Evolutionary conservation across 1,140 invertebrate species (phyloP).

Genomic region (Drosophila paulistorum): DNA sequence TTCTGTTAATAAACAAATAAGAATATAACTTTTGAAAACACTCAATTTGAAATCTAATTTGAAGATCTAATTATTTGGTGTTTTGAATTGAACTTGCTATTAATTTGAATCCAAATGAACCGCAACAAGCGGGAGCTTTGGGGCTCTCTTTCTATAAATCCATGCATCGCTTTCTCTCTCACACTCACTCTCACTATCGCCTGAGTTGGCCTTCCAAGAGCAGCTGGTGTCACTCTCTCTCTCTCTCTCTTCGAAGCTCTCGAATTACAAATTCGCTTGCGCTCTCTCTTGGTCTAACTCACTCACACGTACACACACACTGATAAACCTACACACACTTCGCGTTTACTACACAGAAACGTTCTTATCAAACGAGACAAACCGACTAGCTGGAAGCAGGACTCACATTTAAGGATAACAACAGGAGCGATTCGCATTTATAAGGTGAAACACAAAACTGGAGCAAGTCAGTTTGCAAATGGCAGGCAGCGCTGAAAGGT

Average conservation of each 20-base stretch:
- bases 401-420: constrained; percentile 68
- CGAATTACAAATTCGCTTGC: constrained; percentile 8
- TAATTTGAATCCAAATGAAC: background rate
- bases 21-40: no score
- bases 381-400: constrained; percentile 64
- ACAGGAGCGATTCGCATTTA: constrained; percentile 55
- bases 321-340: constrained; percentile 28
- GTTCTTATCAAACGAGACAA: constrained; percentile 66
- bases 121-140: background rate
- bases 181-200: background rate
- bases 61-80: no score
- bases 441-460: constrained; percentile 78
- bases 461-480: constrained; percentile 80
- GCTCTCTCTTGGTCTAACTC: constrained; percentile 6
- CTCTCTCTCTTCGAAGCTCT: constrained; percentile 19
- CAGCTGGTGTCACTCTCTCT: constrained; percentile 23
- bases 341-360: constrained; percentile 17
- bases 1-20: no score
- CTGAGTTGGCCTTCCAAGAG: constrained; percentile 23
- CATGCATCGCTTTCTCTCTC: background rate
- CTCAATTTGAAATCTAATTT: no score
- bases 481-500: constrained; percentile 73
- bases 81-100: background rate
- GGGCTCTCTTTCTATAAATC: background rate
- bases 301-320: constrained; percentile 36